Evolutionary conservation across 2,113 vertebrate genomes (phyloP).

Genomic region (Baryphthengus martii): DNA sequence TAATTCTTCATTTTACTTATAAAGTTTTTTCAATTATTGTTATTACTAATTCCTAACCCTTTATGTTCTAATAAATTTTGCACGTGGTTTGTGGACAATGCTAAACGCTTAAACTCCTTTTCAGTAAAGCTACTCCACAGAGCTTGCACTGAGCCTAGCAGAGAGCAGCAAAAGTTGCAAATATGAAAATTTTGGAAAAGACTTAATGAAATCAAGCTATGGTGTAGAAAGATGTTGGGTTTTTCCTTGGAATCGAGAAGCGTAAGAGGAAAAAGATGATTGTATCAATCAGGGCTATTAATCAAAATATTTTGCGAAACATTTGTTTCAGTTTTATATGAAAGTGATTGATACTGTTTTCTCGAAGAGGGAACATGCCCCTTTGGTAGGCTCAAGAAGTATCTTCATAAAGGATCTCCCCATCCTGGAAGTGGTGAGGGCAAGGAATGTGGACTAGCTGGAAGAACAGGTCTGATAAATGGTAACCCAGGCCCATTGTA

Average conservation of each 20-base stretch:
- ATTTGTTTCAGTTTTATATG: background rate
- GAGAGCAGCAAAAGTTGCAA: background rate
- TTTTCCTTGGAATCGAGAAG: background rate
- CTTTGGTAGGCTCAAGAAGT: background rate
- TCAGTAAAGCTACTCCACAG: background rate
- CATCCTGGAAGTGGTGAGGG: slow-evolving; percentile 33
- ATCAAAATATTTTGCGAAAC: background rate
- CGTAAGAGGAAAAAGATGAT: background rate
- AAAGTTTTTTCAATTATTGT: background rate
- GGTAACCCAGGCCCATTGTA: slow-evolving; percentile 36
- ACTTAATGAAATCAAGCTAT: background rate
- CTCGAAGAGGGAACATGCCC: background rate
- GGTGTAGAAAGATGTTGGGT: background rate
- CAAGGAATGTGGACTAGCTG: slow-evolving; percentile 56
- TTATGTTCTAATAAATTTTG: background rate
- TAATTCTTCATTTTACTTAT: background rate
- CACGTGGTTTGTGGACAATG: background rate
- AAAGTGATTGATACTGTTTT: background rate
- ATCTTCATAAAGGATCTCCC: background rate
- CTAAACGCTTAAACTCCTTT: background rate
- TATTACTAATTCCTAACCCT: background rate
- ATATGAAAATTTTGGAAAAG: background rate
- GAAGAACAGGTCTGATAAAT: slow-evolving; percentile 58
- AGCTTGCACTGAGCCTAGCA: background rate
- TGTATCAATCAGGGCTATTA: background rate